Evolutionary conservation across 2,888 invertebrate species (phyloP).

Genomic region (Agrotis ipsilon): DNA sequence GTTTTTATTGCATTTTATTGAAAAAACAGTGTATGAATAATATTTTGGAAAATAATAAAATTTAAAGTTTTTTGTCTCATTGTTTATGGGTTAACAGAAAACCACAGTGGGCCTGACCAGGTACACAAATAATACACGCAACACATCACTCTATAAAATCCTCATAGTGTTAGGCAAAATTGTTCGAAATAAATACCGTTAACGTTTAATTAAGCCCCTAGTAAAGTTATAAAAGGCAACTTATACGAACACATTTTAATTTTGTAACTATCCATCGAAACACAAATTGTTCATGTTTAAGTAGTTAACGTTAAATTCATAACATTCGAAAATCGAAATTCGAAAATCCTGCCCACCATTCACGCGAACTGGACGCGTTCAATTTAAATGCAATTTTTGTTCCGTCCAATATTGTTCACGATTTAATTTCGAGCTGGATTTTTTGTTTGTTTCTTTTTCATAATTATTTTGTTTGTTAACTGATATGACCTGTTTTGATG

Average conservation of each 20-base stretch:
- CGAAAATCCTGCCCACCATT: not conserved
- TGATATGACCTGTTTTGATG: too few relatives aligned
- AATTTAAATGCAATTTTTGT: conserved; percentile 52
- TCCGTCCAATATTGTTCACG: conserved; percentile 5
- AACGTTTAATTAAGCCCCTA: too few relatives aligned
- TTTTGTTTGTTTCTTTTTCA: not conserved
- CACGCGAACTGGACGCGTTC: conserved; percentile 41
- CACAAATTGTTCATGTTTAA: conserved; percentile 21
- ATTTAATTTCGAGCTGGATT: conserved; percentile 27
- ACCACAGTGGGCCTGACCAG: not conserved
- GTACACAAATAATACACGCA: not conserved
- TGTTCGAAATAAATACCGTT: too few relatives aligned
- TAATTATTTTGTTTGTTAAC: not conserved
- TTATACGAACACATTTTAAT: not conserved
- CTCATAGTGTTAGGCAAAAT: not conserved
- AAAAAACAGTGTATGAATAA: too few relatives aligned
- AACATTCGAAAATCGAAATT: conserved; percentile 20
- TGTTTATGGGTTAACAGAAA: not conserved
- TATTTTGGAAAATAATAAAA: too few relatives aligned
- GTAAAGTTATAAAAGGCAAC: too few relatives aligned
- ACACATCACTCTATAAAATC: not conserved
- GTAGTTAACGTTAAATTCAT: conserved; percentile 31
- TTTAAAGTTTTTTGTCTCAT: too few relatives aligned
- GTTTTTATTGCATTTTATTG: too few relatives aligned
- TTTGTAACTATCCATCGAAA: conserved; percentile 11